phyloP scores from a whole-genome alignment of 2,797 vertebrate genomes.

The Sebastes diploproa region DNA sequence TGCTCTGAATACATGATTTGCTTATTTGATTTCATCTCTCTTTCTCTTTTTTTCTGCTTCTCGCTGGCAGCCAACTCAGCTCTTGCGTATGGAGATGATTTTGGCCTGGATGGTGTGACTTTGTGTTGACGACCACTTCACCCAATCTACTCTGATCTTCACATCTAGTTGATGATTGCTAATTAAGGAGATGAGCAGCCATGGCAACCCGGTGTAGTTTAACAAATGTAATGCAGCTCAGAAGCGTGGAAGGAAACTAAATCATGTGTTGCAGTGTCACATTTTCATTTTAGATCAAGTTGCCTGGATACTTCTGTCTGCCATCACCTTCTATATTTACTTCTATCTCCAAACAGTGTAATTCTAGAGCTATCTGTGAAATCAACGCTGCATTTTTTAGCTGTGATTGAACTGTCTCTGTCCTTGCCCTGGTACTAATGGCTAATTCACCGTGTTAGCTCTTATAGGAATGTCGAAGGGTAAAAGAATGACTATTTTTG shows the following conservation, averaged over 20 bases:
- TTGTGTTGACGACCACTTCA: constrained; percentile 9
- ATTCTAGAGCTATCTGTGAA: constrained; percentile 16
- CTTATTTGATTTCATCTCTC: constrained; percentile 14
- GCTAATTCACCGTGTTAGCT: constrained; percentile 9
- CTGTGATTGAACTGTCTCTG: constrained; percentile 2
- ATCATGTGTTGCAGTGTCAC: constrained; percentile 23
- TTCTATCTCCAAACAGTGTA: neutral
- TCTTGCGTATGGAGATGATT: neutral
- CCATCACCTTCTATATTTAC: constrained; percentile 2
- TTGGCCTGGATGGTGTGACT: neutral
- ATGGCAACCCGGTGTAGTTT: neutral
- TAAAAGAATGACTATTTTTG: constrained; percentile 24
- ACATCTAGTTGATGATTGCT: constrained; percentile 13
- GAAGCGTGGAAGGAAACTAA: neutral
- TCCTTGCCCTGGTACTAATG: neutral
- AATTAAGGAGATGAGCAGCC: constrained; percentile 23
- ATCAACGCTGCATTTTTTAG: neutral
- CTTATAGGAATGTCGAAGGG: constrained; percentile 29
- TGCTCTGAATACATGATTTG: constrained; percentile 14
- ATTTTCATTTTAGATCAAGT: neutral
- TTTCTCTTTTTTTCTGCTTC: neutral
- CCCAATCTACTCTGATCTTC: neutral
- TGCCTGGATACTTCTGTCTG: neutral
- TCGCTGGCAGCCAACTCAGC: neutral
- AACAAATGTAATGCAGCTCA: constrained; percentile 1